Conservation (phyloP, 2,888 invertebrate genomes). For the Lottia gigantea region DNA sequence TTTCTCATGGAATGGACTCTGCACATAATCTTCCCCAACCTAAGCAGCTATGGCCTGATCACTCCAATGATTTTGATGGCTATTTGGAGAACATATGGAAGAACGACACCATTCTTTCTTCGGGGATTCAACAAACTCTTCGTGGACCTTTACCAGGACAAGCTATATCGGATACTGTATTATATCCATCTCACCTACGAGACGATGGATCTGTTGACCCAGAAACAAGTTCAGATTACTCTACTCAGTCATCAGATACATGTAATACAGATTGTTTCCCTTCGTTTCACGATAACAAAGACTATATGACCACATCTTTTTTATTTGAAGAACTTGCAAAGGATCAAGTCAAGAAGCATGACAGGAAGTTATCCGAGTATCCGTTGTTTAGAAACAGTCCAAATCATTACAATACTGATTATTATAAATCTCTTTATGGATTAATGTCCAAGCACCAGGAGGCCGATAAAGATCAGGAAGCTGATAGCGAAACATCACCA, state of each 20-base stretch:
- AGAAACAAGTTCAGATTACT: slow-evolving; percentile 8
- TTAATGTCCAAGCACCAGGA: slow-evolving; percentile 25
- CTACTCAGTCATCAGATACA: not conserved
- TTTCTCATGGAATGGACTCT: too few species aligned
- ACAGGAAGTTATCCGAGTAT: slow-evolving; percentile 16
- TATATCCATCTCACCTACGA: not conserved
- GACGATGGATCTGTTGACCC: not conserved
- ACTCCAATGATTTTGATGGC: not conserved
- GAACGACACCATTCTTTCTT: slow-evolving; percentile 13
- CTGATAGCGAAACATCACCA: not conserved
- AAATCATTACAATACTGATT: slow-evolving; percentile 40
- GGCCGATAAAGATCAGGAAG: not conserved
- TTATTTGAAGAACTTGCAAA: slow-evolving; percentile 36
- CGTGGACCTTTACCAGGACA: slow-evolving; percentile 22
- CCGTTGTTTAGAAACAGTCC: slow-evolving; percentile 26
- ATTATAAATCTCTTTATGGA: slow-evolving; percentile 43
- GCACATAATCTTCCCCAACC: not conserved
- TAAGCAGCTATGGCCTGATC: not conserved
- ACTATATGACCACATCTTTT: slow-evolving; percentile 28
- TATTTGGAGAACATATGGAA: not conserved
- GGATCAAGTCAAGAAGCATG: slow-evolving; percentile 30
- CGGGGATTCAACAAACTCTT: slow-evolving; percentile 12
- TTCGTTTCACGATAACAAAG: slow-evolving; percentile 33
- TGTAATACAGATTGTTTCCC: slow-evolving; percentile 28
- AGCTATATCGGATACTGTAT: not conserved